Percentiles rank a stretch among this genome's conserved stretches.
Evolutionary conservation across 2,888 invertebrate genomes (phyloP).

Genomic region (Aproaerema taeniolella): DNA sequence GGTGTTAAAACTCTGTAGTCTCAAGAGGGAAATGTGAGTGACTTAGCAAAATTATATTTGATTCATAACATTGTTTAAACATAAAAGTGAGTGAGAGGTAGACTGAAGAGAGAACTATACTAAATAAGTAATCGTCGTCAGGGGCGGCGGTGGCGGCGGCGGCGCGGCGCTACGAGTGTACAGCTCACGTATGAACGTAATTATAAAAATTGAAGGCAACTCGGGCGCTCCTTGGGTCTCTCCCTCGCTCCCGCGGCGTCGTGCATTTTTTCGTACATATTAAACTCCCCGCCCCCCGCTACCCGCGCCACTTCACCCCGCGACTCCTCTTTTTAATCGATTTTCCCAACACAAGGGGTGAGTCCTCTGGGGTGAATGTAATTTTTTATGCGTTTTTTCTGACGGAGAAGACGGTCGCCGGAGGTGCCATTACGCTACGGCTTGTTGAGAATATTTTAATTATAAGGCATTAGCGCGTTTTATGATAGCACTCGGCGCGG

Average conservation of each 20-base stretch:
- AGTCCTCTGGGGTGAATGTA: constrained; percentile 78
- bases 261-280: constrained; percentile 78
- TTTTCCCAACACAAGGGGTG: constrained; percentile 78
- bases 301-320: constrained; percentile 55
- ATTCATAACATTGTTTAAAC: constrained; percentile 35
- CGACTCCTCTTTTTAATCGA: constrained; percentile 78
- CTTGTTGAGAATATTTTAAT: constrained; percentile 79
- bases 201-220: constrained; percentile 77
- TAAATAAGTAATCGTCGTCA: constrained; percentile 55
- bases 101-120: constrained; percentile 40
- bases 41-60: constrained; percentile 24
- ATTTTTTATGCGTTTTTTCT: constrained; percentile 78
- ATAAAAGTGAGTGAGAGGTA: constrained; percentile 43
- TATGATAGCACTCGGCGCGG: constrained; percentile 73
- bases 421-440: constrained; percentile 78
- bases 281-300: constrained; percentile 63
- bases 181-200: constrained; percentile 81
- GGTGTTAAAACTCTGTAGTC: constrained; percentile 21
- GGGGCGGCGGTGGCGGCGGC: constrained; percentile 26
- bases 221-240: constrained; percentile 58
- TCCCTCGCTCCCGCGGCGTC: constrained; percentile 68
- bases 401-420: constrained; percentile 68
- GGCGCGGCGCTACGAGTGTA: constrained; percentile 45
- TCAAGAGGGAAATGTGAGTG: no score
- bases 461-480: constrained; percentile 78